Conservation (phyloP, 2,113 vertebrate species). For the Microtus richardsoni region DNA sequence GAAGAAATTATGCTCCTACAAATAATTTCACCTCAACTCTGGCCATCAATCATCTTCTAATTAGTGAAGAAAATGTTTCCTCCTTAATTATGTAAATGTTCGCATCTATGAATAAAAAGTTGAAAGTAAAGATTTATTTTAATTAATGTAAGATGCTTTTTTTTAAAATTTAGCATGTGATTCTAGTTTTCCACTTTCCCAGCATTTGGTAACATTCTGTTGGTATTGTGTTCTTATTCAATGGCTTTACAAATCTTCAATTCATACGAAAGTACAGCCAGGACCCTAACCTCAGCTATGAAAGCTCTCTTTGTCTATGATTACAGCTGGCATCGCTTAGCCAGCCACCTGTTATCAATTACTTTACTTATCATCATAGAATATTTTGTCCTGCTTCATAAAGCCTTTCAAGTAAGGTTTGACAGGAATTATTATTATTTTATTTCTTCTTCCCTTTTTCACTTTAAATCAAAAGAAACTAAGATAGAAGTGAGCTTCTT, state of each 20-base stretch:
- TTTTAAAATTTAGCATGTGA: neutral
- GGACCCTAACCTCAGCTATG: conserved; percentile 50
- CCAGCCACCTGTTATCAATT: conserved; percentile 72
- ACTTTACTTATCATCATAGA: conserved; percentile 65
- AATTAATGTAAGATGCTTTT: neutral
- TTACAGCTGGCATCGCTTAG: conserved; percentile 62
- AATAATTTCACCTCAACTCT: conserved; percentile 53
- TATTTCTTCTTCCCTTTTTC: neutral
- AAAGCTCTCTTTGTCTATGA: conserved; percentile 76
- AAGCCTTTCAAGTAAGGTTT: conserved; percentile 49
- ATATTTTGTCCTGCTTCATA: conserved; percentile 13
- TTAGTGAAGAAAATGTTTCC: conserved; percentile 50
- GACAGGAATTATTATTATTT: neutral
- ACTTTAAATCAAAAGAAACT: conserved; percentile 41
- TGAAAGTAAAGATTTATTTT: conserved; percentile 28
- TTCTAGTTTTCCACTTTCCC: neutral
- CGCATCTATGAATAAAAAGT: conserved; percentile 33
- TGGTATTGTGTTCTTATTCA: conserved; percentile 55
- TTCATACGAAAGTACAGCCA: conserved; percentile 69
- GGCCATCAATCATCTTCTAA: conserved; percentile 44
- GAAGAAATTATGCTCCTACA: conserved; percentile 49
- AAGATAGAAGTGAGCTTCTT: neutral
- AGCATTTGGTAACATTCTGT: conserved; percentile 24
- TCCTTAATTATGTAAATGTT: conserved; percentile 54
- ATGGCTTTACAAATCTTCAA: conserved; percentile 63